Conservation (phyloP, 2,797 vertebrate genomes). For the Pogoniulus pusillus region DNA sequence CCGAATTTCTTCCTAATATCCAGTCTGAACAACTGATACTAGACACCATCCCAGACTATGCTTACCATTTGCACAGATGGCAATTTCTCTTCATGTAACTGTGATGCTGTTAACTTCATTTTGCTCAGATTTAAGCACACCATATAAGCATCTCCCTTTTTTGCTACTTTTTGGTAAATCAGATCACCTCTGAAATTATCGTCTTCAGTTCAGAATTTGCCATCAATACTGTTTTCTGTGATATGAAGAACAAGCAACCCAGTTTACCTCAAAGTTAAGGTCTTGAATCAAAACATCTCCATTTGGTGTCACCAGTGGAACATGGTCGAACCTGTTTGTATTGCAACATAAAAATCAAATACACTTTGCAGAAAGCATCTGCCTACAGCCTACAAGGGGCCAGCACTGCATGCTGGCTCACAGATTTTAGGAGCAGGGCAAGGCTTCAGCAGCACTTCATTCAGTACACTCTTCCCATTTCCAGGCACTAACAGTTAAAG, state of each 20-base stretch:
- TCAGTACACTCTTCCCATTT: background rate
- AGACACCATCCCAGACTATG: no score
- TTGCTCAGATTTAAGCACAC: background rate
- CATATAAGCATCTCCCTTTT: background rate
- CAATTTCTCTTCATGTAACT: no score
- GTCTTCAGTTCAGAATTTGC: background rate
- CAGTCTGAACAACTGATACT: no score
- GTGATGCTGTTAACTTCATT: background rate
- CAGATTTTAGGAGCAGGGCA: background rate
- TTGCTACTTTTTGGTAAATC: background rate
- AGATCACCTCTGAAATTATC: background rate
- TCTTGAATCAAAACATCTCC: slow-evolving; percentile 94
- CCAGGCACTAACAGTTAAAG: background rate
- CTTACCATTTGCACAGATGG: no score
- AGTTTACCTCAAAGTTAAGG: slow-evolving; percentile 90
- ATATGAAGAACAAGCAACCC: background rate
- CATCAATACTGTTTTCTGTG: background rate
- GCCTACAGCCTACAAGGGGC: background rate
- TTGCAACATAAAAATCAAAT: background rate
- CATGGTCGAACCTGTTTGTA: slow-evolving; percentile 88
- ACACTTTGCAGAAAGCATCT: background rate
- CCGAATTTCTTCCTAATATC: no score
- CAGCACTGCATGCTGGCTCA: background rate
- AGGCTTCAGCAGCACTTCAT: background rate
- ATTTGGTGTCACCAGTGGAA: slow-evolving; percentile 93